These are phyloP conservation scores for Podarcis cretensis DNA, from an alignment of 2,113 vertebrate genomes.

Conservation along the genomic window DNA sequence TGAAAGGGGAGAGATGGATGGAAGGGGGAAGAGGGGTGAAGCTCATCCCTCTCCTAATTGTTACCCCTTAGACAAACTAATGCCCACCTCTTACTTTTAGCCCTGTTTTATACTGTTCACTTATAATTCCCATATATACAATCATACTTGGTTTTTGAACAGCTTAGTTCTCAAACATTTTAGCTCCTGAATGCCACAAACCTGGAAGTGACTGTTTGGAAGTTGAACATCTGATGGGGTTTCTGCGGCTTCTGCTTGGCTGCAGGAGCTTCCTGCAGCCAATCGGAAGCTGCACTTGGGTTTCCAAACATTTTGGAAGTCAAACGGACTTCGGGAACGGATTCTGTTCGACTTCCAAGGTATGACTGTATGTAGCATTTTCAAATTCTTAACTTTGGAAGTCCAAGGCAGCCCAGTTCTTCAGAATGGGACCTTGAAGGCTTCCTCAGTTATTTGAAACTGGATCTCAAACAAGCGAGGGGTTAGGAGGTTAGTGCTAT, in stretches of 20 bases:
- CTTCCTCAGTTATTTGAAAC: neutral
- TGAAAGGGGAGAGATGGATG: neutral
- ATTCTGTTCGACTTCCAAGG: neutral
- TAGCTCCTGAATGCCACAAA: too few species aligned
- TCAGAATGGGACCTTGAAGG: neutral
- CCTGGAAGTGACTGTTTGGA: too few species aligned
- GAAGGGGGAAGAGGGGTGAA: neutral
- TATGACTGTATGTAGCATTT: too few species aligned
- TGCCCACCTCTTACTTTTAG: neutral
- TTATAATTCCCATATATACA: neutral
- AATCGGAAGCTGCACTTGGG: too few species aligned
- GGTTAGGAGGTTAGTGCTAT: too few species aligned
- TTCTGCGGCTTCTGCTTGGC: too few species aligned
- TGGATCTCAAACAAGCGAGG: neutral
- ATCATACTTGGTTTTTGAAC: too few species aligned
- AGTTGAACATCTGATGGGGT: too few species aligned
- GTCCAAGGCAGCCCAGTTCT: neutral
- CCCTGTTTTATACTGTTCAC: neutral
- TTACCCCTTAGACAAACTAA: neutral
- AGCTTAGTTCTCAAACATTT: too few species aligned
- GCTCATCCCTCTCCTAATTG: neutral
- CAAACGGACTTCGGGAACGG: too few species aligned
- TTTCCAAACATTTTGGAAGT: too few species aligned
- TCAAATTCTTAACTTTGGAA: neutral
- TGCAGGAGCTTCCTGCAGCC: too few species aligned